These are phyloP conservation scores for Fundulus diaphanus DNA, from an alignment of 2,797 vertebrate genomes.

Conservation along the genomic window DNA sequence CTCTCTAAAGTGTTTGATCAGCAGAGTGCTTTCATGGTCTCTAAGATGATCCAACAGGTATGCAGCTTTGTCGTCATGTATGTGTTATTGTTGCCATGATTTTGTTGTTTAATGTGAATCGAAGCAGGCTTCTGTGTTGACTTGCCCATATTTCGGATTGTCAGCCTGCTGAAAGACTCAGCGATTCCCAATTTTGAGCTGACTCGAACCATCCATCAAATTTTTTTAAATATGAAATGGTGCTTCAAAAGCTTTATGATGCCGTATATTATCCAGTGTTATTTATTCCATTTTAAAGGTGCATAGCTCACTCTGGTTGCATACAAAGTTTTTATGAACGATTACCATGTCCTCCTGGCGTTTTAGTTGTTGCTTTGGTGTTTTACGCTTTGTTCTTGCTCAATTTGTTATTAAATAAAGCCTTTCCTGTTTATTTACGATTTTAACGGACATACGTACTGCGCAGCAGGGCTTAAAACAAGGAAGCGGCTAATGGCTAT, in stretches of 20 bases:
- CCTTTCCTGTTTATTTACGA: too few species aligned
- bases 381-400: too few species aligned
- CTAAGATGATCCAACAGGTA: constrained; percentile 96
- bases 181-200: not conserved
- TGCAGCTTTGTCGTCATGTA: not conserved
- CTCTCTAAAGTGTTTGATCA: constrained; percentile 97
- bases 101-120: not conserved
- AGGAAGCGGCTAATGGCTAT: too few species aligned
- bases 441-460: too few species aligned
- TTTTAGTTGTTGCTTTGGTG: too few species aligned
- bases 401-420: too few species aligned
- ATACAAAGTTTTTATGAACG: too few species aligned
- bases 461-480: too few species aligned
- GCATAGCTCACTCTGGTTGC: too few species aligned
- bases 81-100: constrained; percentile 3
- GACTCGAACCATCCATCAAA: not conserved
- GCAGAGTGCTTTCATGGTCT: constrained; percentile 92
- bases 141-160: not conserved
- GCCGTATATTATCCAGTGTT: not conserved
- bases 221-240: not conserved
- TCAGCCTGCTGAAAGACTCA: not conserved
- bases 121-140: not conserved
- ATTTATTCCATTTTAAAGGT: too few species aligned
- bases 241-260: not conserved
- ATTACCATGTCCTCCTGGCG: too few species aligned